These are phyloP conservation scores for Odontamblyopus rebecca DNA, from an alignment of 2,797 vertebrate genomes.

Conservation along the genomic window DNA sequence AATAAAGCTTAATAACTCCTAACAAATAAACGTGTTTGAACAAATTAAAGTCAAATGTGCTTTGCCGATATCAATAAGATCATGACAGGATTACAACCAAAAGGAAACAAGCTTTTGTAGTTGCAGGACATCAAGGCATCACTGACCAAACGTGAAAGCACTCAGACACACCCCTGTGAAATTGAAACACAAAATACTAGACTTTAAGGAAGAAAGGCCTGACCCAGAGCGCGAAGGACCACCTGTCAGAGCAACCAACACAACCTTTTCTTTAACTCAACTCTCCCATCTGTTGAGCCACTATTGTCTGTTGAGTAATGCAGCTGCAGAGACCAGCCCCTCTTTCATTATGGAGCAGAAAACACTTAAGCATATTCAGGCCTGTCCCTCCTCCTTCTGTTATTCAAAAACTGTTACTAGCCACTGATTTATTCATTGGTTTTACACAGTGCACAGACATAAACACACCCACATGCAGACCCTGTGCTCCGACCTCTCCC, in stretches of 20 bases:
- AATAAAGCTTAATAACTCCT: not conserved
- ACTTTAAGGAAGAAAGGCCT: constrained; percentile 52
- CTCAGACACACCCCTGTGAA: constrained; percentile 45
- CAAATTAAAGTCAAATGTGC: not conserved
- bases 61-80: constrained; percentile 1
- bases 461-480: constrained; percentile 19
- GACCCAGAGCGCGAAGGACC: constrained; percentile 77
- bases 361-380: constrained; percentile 81
- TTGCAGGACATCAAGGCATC: constrained; percentile 35
- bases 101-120: constrained; percentile 15
- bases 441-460: constrained; percentile 80
- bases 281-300: constrained; percentile 95
- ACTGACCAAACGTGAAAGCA: constrained; percentile 14
- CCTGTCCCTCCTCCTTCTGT: constrained; percentile 75
- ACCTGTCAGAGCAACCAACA: constrained; percentile 85
- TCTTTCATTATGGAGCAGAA: constrained; percentile 78
- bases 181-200: constrained; percentile 55
- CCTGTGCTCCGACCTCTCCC: constrained; percentile 12
- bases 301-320: constrained; percentile 91
- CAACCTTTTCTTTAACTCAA: constrained; percentile 81
- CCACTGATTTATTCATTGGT: constrained; percentile 99
- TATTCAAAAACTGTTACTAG: constrained; percentile 78
- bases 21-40: not conserved
- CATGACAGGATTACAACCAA: constrained; percentile 16
- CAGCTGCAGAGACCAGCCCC: constrained; percentile 78